Evolutionary conservation across 2,113 vertebrate genomes (phyloP).

Genomic region (Pachypanchax playfairii): DNA sequence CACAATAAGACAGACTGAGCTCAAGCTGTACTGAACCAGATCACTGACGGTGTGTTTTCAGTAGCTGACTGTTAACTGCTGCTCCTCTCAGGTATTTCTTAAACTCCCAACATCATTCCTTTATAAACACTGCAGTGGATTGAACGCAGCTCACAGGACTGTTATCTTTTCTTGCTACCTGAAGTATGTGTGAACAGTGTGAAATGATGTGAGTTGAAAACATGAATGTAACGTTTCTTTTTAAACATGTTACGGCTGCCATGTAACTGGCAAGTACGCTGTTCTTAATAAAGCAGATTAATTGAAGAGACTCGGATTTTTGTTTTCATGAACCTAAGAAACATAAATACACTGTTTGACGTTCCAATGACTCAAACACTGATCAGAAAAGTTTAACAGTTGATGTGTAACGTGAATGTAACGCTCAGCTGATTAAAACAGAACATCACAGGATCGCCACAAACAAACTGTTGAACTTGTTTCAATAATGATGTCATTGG

Average conservation of each 20-base stretch:
- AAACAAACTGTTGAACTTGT: too few species aligned
- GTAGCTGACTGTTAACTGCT: constrained; percentile 12
- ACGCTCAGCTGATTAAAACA: too few species aligned
- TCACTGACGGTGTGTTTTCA: not conserved
- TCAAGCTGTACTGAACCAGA: not conserved
- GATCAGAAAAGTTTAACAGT: too few species aligned
- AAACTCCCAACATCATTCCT: constrained; percentile 24
- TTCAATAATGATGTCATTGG: too few species aligned
- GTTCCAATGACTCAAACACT: too few species aligned
- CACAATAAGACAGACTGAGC: too few species aligned
- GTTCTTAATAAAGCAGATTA: constrained; percentile 60
- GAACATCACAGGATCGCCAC: too few species aligned
- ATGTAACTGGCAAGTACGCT: constrained; percentile 7
- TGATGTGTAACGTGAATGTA: too few species aligned
- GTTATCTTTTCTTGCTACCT: constrained; percentile 21
- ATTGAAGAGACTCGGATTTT: too few species aligned
- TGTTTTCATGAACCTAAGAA: too few species aligned
- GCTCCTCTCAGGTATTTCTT: constrained; percentile 50
- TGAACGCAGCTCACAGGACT: constrained; percentile 6
- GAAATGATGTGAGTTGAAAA: constrained; percentile 32
- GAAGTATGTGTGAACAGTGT: constrained; percentile 14
- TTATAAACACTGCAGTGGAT: constrained; percentile 2
- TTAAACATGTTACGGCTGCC: constrained; percentile 22
- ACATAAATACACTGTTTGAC: too few species aligned
- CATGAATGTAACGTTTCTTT: constrained; percentile 66